Conservation (phyloP, 2,888 invertebrate genomes). For the Xestia sexstrigata region DNA sequence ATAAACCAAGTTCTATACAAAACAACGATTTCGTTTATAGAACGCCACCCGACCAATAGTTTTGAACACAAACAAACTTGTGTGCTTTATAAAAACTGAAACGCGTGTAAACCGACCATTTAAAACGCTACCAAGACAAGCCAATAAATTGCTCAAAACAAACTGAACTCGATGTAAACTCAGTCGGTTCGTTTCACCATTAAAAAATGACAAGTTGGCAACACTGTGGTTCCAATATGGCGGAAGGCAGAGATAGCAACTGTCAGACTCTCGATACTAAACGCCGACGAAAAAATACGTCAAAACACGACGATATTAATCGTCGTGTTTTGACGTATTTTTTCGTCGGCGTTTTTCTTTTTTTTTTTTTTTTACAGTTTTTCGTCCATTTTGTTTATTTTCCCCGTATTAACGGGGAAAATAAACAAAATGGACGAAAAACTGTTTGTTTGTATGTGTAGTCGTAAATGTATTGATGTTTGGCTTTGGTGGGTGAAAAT, state of each 20-base stretch:
- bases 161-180: constrained; percentile 48
- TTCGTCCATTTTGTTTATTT: no score
- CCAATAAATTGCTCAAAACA: constrained; percentile 54
- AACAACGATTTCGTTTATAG: not conserved
- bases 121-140: constrained; percentile 44
- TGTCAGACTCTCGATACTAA: constrained; percentile 71
- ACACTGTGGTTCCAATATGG: constrained; percentile 69
- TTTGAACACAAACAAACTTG: not conserved
- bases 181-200: constrained; percentile 31
- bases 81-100: not conserved
- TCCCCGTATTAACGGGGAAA: no score
- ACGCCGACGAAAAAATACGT: constrained; percentile 63
- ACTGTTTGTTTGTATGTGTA: constrained; percentile 26
- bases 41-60: no score
- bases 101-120: constrained; percentile 11
- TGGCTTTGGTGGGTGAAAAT: constrained; percentile 14
- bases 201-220: constrained; percentile 65
- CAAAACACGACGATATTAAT: constrained; percentile 34
- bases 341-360: no score
- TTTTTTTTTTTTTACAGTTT: no score
- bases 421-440: constrained; percentile 45
- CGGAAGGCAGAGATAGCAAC: constrained; percentile 71
- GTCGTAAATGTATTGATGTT: constrained; percentile 47
- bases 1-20: not conserved
- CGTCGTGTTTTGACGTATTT: no score